A percentile compares a stretch with the other conserved stretches of the same genome.
Evolutionary conservation across 2,113 vertebrate genomes (phyloP).

Genomic region (Philantomba maxwellii): DNA sequence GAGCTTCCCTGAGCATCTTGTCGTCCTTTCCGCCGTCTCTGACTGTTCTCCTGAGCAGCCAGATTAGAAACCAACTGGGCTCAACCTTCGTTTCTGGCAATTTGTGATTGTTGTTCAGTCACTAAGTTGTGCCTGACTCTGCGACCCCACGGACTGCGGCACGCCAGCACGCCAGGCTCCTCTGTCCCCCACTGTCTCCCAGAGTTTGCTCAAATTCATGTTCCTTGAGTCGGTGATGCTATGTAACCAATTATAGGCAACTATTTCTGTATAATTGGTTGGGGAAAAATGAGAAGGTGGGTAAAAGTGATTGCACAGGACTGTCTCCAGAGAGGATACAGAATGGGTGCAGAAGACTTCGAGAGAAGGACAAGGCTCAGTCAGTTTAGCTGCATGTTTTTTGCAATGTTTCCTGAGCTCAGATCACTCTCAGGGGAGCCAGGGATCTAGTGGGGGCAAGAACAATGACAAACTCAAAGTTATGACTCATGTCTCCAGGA

Average conservation of each 20-base stretch:
- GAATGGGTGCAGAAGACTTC: not conserved
- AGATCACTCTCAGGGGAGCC: not conserved
- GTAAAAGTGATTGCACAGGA: not conserved
- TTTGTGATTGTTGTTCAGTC: not conserved
- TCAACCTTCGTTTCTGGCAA: not conserved
- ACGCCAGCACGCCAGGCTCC: not conserved
- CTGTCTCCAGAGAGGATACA: not conserved
- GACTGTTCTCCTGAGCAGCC: not conserved
- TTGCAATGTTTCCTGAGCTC: not conserved
- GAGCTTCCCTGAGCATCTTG: fast-evolving
- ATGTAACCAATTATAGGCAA: not conserved
- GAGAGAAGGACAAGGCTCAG: not conserved
- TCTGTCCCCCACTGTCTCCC: not conserved
- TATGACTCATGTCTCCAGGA: not conserved
- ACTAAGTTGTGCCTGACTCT: not conserved
- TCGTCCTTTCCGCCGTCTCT: not conserved
- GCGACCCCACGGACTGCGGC: not conserved
- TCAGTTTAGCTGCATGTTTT: not conserved
- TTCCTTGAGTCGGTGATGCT: not conserved
- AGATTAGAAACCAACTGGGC: not conserved
- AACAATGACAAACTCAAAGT: not conserved
- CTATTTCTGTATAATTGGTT: not conserved
- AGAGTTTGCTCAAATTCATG: not conserved
- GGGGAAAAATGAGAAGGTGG: not conserved
- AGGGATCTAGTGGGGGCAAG: too few relatives aligned